phyloP scores from a whole-genome alignment of 2,113 vertebrate species.

The Micromys minutus region DNA sequence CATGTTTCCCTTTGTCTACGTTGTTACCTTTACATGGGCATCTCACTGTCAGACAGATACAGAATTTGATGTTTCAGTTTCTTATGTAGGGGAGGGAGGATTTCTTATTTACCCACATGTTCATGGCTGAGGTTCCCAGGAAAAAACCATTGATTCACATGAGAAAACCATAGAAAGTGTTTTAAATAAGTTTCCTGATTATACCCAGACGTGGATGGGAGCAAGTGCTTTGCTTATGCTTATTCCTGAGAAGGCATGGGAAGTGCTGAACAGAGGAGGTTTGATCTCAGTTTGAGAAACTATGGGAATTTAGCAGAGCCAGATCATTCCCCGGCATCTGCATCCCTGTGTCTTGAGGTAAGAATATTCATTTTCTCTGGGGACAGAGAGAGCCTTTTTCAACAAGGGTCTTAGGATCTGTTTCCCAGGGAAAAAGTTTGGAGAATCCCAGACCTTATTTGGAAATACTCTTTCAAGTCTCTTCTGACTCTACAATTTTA shows the following conservation, averaged over 20 bases:
- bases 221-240: background rate
- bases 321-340: background rate
- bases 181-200: background rate
- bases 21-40: background rate
- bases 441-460: background rate
- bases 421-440: background rate
- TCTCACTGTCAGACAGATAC: background rate
- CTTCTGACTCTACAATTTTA: background rate
- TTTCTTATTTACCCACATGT: background rate
- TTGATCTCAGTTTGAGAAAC: background rate
- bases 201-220: background rate
- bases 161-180: background rate
- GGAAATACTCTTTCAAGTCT: conserved; percentile 4
- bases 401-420: background rate
- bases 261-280: too few relatives aligned
- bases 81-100: background rate
- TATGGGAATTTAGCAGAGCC: background rate
- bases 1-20: background rate
- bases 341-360: background rate
- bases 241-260: background rate
- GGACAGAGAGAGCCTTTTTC: background rate
- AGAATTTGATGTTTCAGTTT: background rate
- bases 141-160: background rate
- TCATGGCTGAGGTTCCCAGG: background rate
- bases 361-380: background rate